These are phyloP conservation scores for Parotocinclus haroldoi DNA, from an alignment of 2,797 vertebrate genomes.

Conservation along the genomic window DNA sequence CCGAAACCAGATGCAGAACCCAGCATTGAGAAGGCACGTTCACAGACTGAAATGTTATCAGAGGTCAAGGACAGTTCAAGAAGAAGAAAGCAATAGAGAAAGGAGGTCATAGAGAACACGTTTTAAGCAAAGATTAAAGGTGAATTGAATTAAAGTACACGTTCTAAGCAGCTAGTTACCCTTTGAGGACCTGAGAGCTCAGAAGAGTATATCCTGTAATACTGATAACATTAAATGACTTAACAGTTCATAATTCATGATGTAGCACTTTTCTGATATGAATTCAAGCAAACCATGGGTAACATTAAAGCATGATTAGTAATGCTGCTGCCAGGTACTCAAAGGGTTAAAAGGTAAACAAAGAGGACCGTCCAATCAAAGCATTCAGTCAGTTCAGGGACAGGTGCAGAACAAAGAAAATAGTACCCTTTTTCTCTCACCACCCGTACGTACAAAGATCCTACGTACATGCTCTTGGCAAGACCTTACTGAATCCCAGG, in stretches of 20 bases:
- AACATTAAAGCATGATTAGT: too few species aligned
- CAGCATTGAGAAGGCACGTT: constrained; percentile 89
- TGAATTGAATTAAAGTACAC: constrained; percentile 62
- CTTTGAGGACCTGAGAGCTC: constrained; percentile 72
- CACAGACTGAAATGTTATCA: constrained; percentile 85
- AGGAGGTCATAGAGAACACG: constrained; percentile 75
- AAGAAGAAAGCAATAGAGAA: constrained; percentile 72
- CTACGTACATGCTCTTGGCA: constrained; percentile 42
- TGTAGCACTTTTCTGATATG: too few species aligned
- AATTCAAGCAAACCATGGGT: too few species aligned
- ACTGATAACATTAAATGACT: too few species aligned
- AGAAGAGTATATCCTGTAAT: background rate
- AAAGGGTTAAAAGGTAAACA: constrained; percentile 82
- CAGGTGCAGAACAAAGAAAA: constrained; percentile 69
- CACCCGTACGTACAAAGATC: constrained; percentile 54
- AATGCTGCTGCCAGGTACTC: constrained; percentile 66
- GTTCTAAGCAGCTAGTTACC: constrained; percentile 73
- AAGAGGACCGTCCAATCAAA: constrained; percentile 68
- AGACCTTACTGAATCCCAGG: constrained; percentile 31
- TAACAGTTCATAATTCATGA: too few species aligned
- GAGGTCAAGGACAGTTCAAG: constrained; percentile 76
- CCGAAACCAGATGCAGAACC: constrained; percentile 77
- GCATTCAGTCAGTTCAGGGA: constrained; percentile 62
- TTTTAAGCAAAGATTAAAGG: constrained; percentile 68
- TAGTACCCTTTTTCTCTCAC: constrained; percentile 77